Conservation (phyloP, 1,140 invertebrate species). For the Archivesica marissinica region DNA sequence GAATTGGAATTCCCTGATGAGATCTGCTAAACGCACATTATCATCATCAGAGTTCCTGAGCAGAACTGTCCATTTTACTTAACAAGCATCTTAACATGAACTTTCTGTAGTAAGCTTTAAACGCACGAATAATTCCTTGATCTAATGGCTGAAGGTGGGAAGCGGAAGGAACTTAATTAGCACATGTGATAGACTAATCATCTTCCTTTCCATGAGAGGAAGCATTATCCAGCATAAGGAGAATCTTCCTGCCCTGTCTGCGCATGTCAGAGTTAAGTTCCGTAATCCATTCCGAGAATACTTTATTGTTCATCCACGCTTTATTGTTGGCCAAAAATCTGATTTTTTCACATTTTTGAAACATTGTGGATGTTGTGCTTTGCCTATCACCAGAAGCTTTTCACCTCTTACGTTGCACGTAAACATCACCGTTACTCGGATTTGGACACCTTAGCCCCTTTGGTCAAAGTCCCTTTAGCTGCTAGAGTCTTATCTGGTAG, state of each 20-base stretch:
- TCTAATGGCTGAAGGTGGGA: constrained; percentile 57
- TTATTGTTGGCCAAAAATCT: constrained; percentile 62
- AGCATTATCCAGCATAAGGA: constrained; percentile 74
- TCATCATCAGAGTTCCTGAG: too few relatives aligned
- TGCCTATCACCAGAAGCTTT: constrained; percentile 72
- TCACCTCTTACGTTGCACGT: constrained; percentile 61
- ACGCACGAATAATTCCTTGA: not conserved
- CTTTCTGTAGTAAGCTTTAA: constrained; percentile 19
- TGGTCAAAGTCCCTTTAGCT: constrained; percentile 49
- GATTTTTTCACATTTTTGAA: constrained; percentile 65
- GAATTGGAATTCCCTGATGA: too few relatives aligned
- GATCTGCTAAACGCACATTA: too few relatives aligned
- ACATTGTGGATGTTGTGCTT: constrained; percentile 64
- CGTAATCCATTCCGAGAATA: constrained; percentile 77
- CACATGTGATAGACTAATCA: constrained; percentile 73
- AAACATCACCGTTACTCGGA: constrained; percentile 67
- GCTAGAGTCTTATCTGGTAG: constrained; percentile 68
- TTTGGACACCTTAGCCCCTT: constrained; percentile 64
- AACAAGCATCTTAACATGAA: not conserved
- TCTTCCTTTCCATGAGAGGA: constrained; percentile 59
- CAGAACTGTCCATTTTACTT: constrained; percentile 11
- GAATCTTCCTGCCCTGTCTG: constrained; percentile 55
- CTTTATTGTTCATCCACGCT: constrained; percentile 68
- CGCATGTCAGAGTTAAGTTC: constrained; percentile 65
- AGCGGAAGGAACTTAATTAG: constrained; percentile 82